Conservation (phyloP, 1,140 invertebrate species). For the Thaumetopoea pityocampa region DNA sequence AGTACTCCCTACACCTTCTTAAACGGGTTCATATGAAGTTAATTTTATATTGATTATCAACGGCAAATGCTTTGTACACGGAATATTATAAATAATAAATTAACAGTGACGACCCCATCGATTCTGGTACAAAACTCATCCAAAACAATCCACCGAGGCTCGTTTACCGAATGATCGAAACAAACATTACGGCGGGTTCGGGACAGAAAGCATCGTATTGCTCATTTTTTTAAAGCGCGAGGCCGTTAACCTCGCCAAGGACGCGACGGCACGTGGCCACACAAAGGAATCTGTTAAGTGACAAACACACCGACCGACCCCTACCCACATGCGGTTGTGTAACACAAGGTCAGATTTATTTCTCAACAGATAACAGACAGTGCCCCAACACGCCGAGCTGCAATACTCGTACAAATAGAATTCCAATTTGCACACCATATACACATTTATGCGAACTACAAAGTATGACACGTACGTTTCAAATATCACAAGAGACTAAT, state of each 20-base stretch:
- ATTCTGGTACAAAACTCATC: conserved; percentile 34
- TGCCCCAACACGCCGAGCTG: too few relatives aligned
- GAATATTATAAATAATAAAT: conserved; percentile 40
- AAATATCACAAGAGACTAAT: neutral
- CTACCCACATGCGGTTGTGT: conserved; percentile 4
- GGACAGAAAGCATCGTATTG: conserved; percentile 55
- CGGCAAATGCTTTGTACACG: neutral
- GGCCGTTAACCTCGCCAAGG: conserved; percentile 64
- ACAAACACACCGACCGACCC: conserved; percentile 35
- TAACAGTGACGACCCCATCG: conserved; percentile 16
- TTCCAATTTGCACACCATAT: conserved; percentile 1
- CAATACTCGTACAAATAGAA: too few relatives aligned
- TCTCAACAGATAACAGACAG: too few relatives aligned
- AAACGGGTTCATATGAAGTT: too few relatives aligned
- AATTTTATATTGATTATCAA: neutral
- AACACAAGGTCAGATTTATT: too few relatives aligned
- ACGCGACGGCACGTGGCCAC: conserved; percentile 57
- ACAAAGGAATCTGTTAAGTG: conserved; percentile 45
- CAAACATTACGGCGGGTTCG: conserved; percentile 53
- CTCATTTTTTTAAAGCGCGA: conserved; percentile 43
- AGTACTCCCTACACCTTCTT: too few relatives aligned
- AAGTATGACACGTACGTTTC: conserved; percentile 2
- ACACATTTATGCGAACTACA: neutral
- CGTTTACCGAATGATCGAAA: conserved; percentile 68
- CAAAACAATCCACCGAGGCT: conserved; percentile 42